Base-by-base conservation (phyloP, 2,888 invertebrate genomes). In the Salticus scenicus region DNA sequence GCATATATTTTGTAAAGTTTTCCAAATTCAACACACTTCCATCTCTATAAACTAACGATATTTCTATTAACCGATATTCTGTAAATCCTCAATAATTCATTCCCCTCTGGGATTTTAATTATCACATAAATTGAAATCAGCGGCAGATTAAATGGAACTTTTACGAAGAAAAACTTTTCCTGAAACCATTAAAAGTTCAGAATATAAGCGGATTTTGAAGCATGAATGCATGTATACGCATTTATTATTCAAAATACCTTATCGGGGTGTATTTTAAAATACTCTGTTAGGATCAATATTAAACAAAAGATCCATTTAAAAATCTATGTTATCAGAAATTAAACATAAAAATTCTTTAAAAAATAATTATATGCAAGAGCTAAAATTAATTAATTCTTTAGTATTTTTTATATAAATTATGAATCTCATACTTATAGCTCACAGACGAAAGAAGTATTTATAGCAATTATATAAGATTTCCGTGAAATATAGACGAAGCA, bases 91-190 rank as follows among this genome's bases (percentile, higher is more conserved):
- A 14, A 47, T 47, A 47, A 47, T 47, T 47, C 42, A 47, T 47
- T 17, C 10, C 17, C 17, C 42, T 47, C 42, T 17, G 17, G 42
- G 42, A 47, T 47, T 47, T 47, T 47, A 47, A 47, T 47, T 47
- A 47, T 47, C 17, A 7, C 14, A 17, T 47, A 47, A 47, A 47
- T 47, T 47, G 42, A 47, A 47, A 47, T 47, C 42, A 47, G 42
- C 10, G 42, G 42, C 42, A 47, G 42, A 47, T 47, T 47, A 47
- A 47, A 47, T 47, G 42, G 42, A 47, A 47, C 42, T 47, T 47
- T 47, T 47, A 47, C 10, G 42, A 17, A 47, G 42, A 47, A 47
- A 47, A 47, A 47, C 42, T 47, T 47, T 47, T 47, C 42, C 42
- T 17, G 14, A 2, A 17, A 17, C 42, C 17, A 47, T 47, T 47